Evolutionary conservation across 2,797 vertebrate species (phyloP), one percentile per base, ranked within the genome.

Genomic region (Sternotherus odoratus): DNA sequence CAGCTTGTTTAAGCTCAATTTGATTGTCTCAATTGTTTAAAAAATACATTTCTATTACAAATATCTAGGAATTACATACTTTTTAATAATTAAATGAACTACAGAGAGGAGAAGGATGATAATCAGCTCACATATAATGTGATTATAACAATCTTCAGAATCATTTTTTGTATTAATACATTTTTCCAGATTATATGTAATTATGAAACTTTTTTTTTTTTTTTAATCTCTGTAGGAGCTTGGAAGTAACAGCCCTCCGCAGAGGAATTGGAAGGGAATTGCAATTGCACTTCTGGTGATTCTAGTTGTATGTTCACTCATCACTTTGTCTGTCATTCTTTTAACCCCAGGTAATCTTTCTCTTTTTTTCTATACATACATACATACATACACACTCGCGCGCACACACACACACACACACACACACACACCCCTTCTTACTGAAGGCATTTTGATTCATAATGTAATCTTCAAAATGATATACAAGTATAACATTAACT

Each of bases 221-320:
- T 95, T 96, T 95, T 91, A 95, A 90, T 97, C 96, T 96, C 77
- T 91, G 63, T 97, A 98, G 98, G 98, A 98, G 92, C 97, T 98
- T 96, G 98, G 98, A 97, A 98, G 98, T 96, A 98, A 98, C 95
- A 99, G 98, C 97, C 99, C 99, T 97, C 99, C 99, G 80, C 99
- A 99, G 98, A 99, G 99, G 98, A 99, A 99, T 98, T 99, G 99
- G 99, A 99, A 99, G 96, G 99, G 99, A 87, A 99, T 99, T 86
- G 99, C 99, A 93, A 99, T 99, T 89, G 99, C 99, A 89, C 98
- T 99, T 97, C 98, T 99, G 98, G 99, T 99, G 97, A 99, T 99
- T 97, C 97, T 99, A 97, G 98, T 98, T 97, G 99, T 99, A 92
- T 99, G 99, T 98, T 99, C 99, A 56, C 99, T 99, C 97, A 99